phyloP scores from a whole-genome alignment of 2,797 vertebrate species.

The Gymnopithys bicolor region DNA sequence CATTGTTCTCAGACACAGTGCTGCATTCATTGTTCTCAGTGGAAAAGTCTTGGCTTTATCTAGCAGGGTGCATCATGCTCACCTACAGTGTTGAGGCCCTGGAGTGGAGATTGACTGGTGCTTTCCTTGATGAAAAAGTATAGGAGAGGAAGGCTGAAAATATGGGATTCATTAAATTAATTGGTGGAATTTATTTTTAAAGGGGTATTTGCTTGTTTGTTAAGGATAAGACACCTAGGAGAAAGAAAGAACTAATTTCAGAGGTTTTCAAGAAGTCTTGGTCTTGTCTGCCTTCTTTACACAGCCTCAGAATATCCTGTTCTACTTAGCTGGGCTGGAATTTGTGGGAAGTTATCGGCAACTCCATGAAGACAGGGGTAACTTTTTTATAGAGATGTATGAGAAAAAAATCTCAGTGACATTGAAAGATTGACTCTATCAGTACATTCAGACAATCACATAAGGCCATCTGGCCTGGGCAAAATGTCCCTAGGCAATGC shows the following conservation, averaged over 20 bases:
- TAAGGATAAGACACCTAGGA: background rate
- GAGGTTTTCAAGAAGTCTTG: background rate
- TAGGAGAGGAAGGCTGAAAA: background rate
- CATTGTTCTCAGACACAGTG: background rate
- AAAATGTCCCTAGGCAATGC: slow-evolving; percentile 1
- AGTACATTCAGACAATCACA: background rate
- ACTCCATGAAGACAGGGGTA: background rate
- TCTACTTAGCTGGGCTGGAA: background rate
- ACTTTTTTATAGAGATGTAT: background rate
- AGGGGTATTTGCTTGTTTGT: background rate
- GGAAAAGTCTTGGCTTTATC: background rate
- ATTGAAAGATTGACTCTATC: slow-evolving; percentile 46
- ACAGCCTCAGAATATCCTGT: background rate
- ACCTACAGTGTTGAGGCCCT: rapidly evolving
- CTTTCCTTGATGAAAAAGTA: background rate
- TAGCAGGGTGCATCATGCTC: background rate
- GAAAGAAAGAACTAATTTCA: background rate
- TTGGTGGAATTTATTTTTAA: background rate
- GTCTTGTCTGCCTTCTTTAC: background rate
- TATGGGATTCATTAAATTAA: background rate
- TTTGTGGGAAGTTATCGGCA: background rate
- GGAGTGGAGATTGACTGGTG: background rate
- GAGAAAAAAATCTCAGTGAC: slow-evolving; percentile 14
- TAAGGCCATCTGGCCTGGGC: slow-evolving; percentile 55
- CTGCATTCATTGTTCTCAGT: background rate